A percentile compares a stretch with the other conserved stretches of the same genome.
phyloP scores from a whole-genome alignment of 2,797 vertebrate genomes.

The Thripadectes ignobilis region DNA sequence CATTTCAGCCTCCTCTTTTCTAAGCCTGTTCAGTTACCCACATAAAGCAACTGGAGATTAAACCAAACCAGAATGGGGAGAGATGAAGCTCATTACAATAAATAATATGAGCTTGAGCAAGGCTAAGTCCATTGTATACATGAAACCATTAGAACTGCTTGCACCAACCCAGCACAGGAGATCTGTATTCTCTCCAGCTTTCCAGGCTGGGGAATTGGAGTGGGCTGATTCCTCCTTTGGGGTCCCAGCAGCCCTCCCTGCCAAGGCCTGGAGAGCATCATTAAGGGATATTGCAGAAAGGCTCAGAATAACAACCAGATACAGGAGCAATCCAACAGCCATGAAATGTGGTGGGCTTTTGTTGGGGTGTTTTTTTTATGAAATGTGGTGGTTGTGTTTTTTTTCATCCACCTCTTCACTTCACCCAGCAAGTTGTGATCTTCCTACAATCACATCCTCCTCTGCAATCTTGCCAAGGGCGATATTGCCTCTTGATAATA shows the following conservation, averaged over 20 bases:
- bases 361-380: too few relatives aligned
- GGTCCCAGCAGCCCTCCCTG: not conserved
- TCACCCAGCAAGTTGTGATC: not conserved
- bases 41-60: not conserved
- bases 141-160: not conserved
- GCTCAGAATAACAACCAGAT: not conserved
- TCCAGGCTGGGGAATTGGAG: not conserved
- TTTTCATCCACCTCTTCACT: not conserved
- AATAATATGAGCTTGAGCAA: not conserved
- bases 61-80: not conserved
- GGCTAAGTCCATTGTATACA: not conserved
- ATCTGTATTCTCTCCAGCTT: not conserved
- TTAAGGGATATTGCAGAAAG: not conserved
- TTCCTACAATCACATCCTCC: not conserved
- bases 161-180: not conserved
- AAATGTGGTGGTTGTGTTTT: too few relatives aligned
- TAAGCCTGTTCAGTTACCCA: not conserved
- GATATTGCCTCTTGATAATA: not conserved
- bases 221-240: not conserved
- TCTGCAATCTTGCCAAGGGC: not conserved
- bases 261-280: not conserved
- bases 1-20: not conserved
- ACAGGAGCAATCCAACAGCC: not conserved
- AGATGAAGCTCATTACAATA: not conserved
- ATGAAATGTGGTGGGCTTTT: accelerated